Evolutionary conservation across 2,113 vertebrate genomes (phyloP).

Genomic region (Erythrocercus mccallii): DNA sequence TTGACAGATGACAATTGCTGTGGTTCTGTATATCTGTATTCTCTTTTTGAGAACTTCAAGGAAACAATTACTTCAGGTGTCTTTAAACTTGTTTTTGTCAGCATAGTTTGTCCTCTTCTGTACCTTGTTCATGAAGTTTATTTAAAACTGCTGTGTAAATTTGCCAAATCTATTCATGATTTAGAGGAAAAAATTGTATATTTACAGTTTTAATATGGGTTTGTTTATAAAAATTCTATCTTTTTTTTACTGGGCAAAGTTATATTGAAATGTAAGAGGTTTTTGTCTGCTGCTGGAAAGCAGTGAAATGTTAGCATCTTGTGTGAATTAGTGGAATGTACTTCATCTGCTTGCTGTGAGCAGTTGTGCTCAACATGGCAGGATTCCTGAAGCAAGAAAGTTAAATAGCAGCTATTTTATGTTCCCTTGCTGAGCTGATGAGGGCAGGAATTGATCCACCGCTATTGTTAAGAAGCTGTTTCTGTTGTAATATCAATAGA

Average conservation of each 20-base stretch:
- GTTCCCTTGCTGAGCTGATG: slow-evolving; percentile 40
- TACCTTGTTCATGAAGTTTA: not conserved
- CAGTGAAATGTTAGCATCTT: not conserved
- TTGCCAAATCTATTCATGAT: not conserved
- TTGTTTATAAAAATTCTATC: not conserved
- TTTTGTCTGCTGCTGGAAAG: not conserved
- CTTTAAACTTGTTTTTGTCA: not conserved
- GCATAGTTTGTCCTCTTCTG: not conserved
- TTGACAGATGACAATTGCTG: not conserved
- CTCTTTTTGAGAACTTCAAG: not conserved
- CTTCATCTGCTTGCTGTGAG: slow-evolving; percentile 20
- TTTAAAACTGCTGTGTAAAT: not conserved
- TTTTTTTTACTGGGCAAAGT: not conserved
- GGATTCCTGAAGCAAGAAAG: slow-evolving; percentile 5
- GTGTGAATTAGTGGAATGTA: not conserved
- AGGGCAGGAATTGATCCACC: slow-evolving; percentile 17
- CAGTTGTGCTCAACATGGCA: slow-evolving; percentile 15
- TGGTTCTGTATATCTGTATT: not conserved
- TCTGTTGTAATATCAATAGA: not conserved
- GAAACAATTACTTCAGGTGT: not conserved
- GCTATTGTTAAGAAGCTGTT: slow-evolving; percentile 27
- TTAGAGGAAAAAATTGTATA: not conserved
- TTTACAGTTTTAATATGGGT: not conserved
- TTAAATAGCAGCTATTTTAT: slow-evolving; percentile 10
- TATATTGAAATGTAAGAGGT: not conserved